Evolutionary conservation across 2,113 vertebrate species (phyloP).

Genomic region (Gobius niger): DNA sequence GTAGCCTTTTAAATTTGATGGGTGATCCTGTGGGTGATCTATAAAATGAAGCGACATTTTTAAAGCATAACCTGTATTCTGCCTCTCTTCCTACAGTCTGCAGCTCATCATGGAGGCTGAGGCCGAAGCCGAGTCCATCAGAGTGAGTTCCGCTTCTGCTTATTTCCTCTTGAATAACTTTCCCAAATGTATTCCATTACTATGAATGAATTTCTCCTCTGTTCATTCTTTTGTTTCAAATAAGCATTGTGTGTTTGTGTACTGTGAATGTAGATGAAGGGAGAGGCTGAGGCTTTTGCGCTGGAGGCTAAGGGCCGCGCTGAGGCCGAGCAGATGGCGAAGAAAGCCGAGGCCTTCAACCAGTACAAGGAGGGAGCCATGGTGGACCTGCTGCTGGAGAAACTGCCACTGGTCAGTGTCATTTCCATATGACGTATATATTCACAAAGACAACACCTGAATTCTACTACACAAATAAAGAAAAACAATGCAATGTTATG

Average conservation of each 20-base stretch:
- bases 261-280: slow-evolving; percentile 78
- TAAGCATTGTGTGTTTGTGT: neutral
- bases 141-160: slow-evolving; percentile 69
- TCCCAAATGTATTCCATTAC: neutral
- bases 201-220: too few relatives aligned
- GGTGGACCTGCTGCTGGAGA: slow-evolving; percentile 92
- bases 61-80: neutral
- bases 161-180: neutral
- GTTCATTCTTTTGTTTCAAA: neutral
- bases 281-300: slow-evolving; percentile 88
- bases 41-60: neutral
- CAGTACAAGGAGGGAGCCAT: slow-evolving; percentile 90
- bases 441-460: too few relatives aligned
- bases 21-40: neutral
- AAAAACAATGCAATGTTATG: too few relatives aligned
- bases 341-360: slow-evolving; percentile 90
- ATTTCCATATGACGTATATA: too few relatives aligned
- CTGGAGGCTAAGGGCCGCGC: slow-evolving; percentile 84
- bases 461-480: too few relatives aligned
- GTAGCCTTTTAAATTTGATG: too few relatives aligned
- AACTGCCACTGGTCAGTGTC: slow-evolving; percentile 83
- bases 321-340: slow-evolving; percentile 88
- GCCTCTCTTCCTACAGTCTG: slow-evolving; percentile 59
- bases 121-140: slow-evolving; percentile 85
- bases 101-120: slow-evolving; percentile 91